These are phyloP conservation scores for Acanthopagrus latus DNA, from an alignment of 2,797 vertebrate genomes.

Conservation along the genomic window DNA sequence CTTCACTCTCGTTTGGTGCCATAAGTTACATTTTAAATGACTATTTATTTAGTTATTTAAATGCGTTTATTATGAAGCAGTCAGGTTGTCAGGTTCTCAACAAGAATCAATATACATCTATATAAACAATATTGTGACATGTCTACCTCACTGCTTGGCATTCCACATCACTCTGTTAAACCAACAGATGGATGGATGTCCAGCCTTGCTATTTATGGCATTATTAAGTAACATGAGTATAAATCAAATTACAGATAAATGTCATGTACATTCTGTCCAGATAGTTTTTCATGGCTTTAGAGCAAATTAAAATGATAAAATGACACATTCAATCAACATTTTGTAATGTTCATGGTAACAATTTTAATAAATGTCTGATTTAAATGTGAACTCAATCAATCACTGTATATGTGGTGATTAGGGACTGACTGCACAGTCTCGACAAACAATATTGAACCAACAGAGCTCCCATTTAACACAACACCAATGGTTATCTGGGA, in stretches of 20 bases:
- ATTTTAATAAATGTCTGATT: conserved; percentile 21
- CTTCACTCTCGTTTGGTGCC: no score
- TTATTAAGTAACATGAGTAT: background rate
- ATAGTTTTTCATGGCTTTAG: background rate
- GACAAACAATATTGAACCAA: background rate
- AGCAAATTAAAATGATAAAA: conserved; percentile 20
- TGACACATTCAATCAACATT: conserved; percentile 23
- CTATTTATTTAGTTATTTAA: no score
- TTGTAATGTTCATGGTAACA: background rate
- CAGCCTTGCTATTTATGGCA: background rate
- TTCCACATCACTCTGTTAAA: background rate
- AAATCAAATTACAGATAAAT: conserved; percentile 35
- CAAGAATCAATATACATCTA: no score
- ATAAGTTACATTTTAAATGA: no score
- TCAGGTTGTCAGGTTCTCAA: no score
- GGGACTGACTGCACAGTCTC: background rate
- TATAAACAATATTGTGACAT: no score
- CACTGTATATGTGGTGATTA: background rate
- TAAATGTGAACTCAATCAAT: conserved; percentile 36
- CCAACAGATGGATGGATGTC: conserved; percentile 15
- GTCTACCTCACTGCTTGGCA: no score
- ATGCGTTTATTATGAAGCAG: no score
- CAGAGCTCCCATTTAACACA: background rate
- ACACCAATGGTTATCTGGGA: background rate
- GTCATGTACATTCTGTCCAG: conserved; percentile 3